phyloP scores from a whole-genome alignment of 2,888 invertebrate genomes.

The Noctua janthina region DNA sequence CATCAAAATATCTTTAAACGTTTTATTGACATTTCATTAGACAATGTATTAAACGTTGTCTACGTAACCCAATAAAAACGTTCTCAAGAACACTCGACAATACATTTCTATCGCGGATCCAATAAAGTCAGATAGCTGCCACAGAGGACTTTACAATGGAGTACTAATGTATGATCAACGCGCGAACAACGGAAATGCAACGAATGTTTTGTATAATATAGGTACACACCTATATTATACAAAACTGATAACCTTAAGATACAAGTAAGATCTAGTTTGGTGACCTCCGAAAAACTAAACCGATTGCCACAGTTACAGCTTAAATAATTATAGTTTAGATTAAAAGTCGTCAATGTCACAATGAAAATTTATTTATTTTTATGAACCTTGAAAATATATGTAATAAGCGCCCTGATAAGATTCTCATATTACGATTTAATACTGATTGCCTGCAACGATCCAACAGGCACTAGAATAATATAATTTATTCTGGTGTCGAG shows the following conservation, averaged over 20 bases:
- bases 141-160: conserved; percentile 40
- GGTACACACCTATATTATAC: neutral
- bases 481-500: neutral
- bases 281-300: neutral
- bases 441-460: neutral
- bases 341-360: neutral
- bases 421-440: neutral
- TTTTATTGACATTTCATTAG: conserved; percentile 35
- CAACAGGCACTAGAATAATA: neutral
- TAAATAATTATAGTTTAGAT: neutral
- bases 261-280: neutral
- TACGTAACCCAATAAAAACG: conserved; percentile 47
- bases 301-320: neutral
- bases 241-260: neutral
- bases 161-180: neutral
- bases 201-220: neutral
- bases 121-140: conserved; percentile 43
- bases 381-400: neutral
- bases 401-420: neutral
- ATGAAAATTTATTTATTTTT: neutral
- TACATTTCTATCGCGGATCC: conserved; percentile 56
- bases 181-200: neutral
- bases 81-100: conserved; percentile 43
- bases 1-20: neutral
- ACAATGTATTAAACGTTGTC: conserved; percentile 32